Base-by-base conservation (phyloP, 2,113 vertebrate genomes). In the Capra hircus region DNA sequence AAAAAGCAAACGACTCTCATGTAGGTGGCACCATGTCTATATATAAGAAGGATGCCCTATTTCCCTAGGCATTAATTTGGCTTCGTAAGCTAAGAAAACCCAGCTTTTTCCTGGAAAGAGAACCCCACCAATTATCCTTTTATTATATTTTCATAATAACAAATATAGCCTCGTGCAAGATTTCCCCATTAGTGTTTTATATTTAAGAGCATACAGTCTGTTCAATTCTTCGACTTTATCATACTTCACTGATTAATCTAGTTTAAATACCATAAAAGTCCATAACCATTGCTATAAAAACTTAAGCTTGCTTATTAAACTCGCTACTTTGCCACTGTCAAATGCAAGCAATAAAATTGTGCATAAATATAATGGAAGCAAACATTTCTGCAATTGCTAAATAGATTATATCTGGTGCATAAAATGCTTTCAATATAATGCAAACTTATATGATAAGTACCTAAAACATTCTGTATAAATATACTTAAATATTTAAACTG, bases 81-180 rank as follows among this genome's bases (percentile, higher is more conserved):
- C 87, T 98, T 97, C 57, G 80, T 96, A 91, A 93, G 48, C 55
- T 96, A 81, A 97, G 84, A 88, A 97, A 97, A 95, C 59, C 64
- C 28, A 78, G 97, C 91, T 88, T 86, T 93, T 88, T 96, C 62
- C 53, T 94, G 78, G 25, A 97, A 97, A 94, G 59, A 78, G 81
- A 96, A 94, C 17, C 50, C 62, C 89, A 86, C 95, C 95, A 98
- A 98, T 98, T 98, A 98, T 97, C 80, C 25, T 93, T 97, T 98
- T 98, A 98, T 98, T 98, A 93, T 98, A 94, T 96, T 98, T 98
- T 98, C 87, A 90, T 97, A 98, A 97, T 97, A 98, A 98, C 97
- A 98, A 98, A 97, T 98, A 98, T 91, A 96, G 97, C 97, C 98
- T 98, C 81, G 21, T 98, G 97, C 91, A 97, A 98, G 64, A 98